phyloP scores from a whole-genome alignment of 2,888 invertebrate species.

The Tetranychus piercei region DNA sequence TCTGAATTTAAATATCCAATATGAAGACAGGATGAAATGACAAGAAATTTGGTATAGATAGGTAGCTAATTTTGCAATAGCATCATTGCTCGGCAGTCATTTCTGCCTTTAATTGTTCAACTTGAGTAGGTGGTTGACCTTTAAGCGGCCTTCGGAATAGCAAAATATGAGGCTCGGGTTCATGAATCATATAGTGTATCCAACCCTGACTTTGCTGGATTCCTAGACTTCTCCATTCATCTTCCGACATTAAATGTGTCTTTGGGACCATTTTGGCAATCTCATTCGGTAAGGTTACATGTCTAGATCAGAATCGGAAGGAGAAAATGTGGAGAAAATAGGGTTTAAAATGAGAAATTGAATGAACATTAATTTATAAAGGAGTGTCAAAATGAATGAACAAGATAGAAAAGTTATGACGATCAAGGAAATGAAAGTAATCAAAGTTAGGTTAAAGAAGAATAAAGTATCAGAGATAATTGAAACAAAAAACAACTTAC shows the following conservation, averaged over 20 bases:
- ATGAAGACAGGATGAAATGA: background rate
- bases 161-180: conserved; percentile 80
- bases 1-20: too few relatives aligned
- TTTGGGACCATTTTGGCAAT: conserved; percentile 73
- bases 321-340: conserved; percentile 9
- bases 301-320: conserved; percentile 40
- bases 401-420: background rate
- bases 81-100: conserved; percentile 13
- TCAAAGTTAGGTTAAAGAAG: background rate
- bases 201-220: conserved; percentile 91
- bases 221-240: conserved; percentile 81
- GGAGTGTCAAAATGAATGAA: background rate
- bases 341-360: background rate
- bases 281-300: conserved; percentile 82
- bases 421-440: background rate
- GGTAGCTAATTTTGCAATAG: background rate
- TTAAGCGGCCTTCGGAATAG: conserved; percentile 41
- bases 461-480: background rate
- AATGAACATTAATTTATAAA: background rate
- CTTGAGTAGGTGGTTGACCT: conserved; percentile 25
- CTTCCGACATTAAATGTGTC: conserved; percentile 76
- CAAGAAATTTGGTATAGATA: background rate
- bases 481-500: conserved; percentile 39
- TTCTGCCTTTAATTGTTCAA: conserved; percentile 26
- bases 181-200: conserved; percentile 90